These are phyloP conservation scores for Hoplostethus mediterraneus DNA, from an alignment of 2,797 vertebrate genomes.

Conservation along the genomic window DNA sequence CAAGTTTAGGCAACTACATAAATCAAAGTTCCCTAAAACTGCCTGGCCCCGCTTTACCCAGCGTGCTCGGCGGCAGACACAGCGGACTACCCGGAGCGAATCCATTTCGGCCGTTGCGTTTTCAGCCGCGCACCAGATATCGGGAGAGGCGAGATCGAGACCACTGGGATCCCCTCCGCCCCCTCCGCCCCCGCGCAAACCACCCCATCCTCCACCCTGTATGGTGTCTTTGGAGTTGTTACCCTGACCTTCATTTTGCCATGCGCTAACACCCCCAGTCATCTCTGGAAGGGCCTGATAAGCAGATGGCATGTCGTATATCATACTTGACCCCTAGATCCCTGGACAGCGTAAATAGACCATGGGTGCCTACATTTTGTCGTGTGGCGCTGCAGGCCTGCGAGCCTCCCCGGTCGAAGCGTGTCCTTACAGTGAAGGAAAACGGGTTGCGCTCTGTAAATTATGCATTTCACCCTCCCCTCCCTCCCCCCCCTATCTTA, in stretches of 20 bases:
- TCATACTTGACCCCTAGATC: slow-evolving; percentile 83
- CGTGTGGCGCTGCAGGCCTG: slow-evolving; percentile 48
- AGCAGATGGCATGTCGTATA: slow-evolving; percentile 81
- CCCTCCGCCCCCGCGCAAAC: slow-evolving; percentile 33
- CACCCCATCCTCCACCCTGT: slow-evolving; percentile 21
- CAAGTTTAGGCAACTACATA: too few relatives aligned
- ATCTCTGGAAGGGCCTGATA: slow-evolving; percentile 81
- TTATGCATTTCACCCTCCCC: slow-evolving; percentile 16
- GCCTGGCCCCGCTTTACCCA: slow-evolving; percentile 59
- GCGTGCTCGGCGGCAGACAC: slow-evolving; percentile 70
- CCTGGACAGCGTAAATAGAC: slow-evolving; percentile 69
- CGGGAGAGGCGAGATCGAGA: slow-evolving; percentile 72
- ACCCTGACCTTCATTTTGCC: slow-evolving; percentile 82
- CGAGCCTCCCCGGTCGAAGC: slow-evolving; percentile 39
- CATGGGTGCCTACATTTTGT: slow-evolving; percentile 55
- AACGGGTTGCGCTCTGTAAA: slow-evolving; percentile 48
- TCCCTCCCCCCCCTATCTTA: too few relatives aligned
- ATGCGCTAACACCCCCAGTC: slow-evolving; percentile 59
- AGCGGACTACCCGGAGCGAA: slow-evolving; percentile 78
- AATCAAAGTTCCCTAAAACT: too few relatives aligned
- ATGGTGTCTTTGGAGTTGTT: slow-evolving; percentile 69
- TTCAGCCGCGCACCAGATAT: slow-evolving; percentile 79
- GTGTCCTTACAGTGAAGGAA: slow-evolving; percentile 51
- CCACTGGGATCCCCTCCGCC: slow-evolving; percentile 53
- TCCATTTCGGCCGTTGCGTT: slow-evolving; percentile 77